phyloP scores from a whole-genome alignment of 2,797 vertebrate species.

The Falco rusticolus region DNA sequence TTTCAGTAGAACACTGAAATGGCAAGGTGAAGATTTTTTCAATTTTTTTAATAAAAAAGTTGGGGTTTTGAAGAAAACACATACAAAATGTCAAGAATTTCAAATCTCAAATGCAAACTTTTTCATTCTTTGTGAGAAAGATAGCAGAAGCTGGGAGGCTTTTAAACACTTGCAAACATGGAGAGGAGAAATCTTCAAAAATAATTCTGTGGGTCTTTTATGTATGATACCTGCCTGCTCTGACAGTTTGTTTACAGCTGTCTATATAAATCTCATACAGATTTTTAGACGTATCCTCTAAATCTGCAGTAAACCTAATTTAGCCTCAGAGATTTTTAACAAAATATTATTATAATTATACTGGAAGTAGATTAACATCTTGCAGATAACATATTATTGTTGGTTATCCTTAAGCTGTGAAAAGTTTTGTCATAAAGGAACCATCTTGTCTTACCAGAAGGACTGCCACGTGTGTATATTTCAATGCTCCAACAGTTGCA shows the following conservation, averaged over 20 bases:
- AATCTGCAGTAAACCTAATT: background rate
- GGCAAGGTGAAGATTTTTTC: background rate
- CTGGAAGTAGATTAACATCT: background rate
- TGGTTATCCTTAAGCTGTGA: background rate
- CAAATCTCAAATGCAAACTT: background rate
- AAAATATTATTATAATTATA: background rate
- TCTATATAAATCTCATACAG: background rate
- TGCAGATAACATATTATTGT: background rate
- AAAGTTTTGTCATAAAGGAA: background rate
- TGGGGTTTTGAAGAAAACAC: background rate
- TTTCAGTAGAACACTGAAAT: background rate
- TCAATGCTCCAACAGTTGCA: conserved; percentile 68
- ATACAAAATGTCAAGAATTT: background rate
- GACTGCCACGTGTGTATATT: background rate
- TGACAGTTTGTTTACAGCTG: background rate
- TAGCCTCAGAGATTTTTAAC: background rate
- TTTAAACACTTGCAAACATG: background rate
- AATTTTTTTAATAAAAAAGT: background rate
- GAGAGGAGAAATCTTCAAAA: background rate
- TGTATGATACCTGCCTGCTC: background rate
- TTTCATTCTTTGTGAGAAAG: background rate
- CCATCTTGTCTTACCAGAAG: background rate
- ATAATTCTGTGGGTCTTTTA: background rate
- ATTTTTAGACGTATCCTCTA: background rate
- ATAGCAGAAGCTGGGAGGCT: background rate